Evolutionary conservation across 2,888 invertebrate genomes (phyloP).

Genomic region (Dasypolia templi): DNA sequence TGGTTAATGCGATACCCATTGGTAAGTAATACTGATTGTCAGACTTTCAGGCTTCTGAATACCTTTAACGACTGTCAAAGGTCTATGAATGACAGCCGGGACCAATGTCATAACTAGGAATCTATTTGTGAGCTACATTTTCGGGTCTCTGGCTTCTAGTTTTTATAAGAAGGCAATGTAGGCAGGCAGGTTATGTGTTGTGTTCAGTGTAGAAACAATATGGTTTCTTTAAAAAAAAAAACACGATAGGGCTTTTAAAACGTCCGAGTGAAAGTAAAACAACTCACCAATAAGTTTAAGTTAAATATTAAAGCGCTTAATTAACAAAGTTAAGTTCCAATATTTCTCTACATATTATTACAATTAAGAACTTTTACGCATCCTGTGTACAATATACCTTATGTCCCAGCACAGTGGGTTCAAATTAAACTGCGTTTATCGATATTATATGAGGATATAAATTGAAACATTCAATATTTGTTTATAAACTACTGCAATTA

Average conservation of each 20-base stretch:
- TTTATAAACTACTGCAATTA: constrained; percentile 53
- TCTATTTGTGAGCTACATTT: background rate
- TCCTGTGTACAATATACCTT: constrained; percentile 33
- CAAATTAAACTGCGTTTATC: constrained; percentile 7
- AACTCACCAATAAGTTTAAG: constrained; percentile 36
- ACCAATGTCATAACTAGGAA: background rate
- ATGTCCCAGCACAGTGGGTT: background rate
- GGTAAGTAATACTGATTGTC: too few relatives aligned
- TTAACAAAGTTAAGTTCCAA: constrained; percentile 60
- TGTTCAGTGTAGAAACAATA: background rate
- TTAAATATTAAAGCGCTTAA: constrained; percentile 58
- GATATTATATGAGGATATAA: constrained; percentile 37
- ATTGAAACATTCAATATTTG: constrained; percentile 61
- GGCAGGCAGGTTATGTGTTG: too few relatives aligned
- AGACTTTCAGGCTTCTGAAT: too few relatives aligned
- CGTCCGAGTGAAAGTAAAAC: constrained; percentile 15
- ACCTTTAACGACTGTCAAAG: background rate
- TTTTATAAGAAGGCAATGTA: too few relatives aligned
- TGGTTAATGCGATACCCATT: background rate
- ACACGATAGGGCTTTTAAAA: background rate
- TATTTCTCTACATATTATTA: constrained; percentile 51
- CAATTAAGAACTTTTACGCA: constrained; percentile 44
- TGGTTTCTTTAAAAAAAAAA: background rate
- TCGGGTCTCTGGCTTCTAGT: background rate
- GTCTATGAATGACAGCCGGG: background rate